These are phyloP conservation scores for Sinosuthora webbiana DNA, from an alignment of 2,113 vertebrate genomes.

Conservation along the genomic window DNA sequence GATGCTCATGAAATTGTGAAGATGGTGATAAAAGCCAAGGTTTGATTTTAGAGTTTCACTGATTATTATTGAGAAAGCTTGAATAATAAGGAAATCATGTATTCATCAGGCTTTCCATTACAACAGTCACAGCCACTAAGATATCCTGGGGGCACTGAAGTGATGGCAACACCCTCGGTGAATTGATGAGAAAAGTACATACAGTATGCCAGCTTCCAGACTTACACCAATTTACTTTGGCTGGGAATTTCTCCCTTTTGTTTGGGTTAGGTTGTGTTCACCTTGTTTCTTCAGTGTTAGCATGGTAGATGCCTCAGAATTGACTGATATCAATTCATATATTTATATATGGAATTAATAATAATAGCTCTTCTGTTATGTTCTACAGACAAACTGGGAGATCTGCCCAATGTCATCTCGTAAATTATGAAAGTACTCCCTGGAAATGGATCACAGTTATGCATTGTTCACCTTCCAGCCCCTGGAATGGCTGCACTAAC, in stretches of 20 bases:
- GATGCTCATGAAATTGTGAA: neutral
- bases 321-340: neutral
- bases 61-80: neutral
- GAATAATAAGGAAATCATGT: neutral
- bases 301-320: neutral
- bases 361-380: neutral
- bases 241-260: neutral
- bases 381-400: neutral
- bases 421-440: constrained; percentile 65
- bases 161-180: rapidly evolving
- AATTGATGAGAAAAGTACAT: neutral
- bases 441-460: constrained; percentile 22
- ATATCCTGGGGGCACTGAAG: neutral
- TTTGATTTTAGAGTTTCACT: neutral
- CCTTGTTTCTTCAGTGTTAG: neutral
- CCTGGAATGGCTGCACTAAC: constrained; percentile 38
- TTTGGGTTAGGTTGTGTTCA: neutral
- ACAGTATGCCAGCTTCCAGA: neutral
- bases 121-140: neutral
- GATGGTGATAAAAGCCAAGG: neutral
- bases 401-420: neutral
- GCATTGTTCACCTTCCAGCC: neutral
- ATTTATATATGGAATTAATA: neutral
- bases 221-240: neutral
- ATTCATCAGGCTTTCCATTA: neutral